Evolutionary conservation across 2,797 vertebrate species (phyloP), one percentile per base, ranked within the genome.

Genomic region (Artibeus jamaicensis): DNA sequence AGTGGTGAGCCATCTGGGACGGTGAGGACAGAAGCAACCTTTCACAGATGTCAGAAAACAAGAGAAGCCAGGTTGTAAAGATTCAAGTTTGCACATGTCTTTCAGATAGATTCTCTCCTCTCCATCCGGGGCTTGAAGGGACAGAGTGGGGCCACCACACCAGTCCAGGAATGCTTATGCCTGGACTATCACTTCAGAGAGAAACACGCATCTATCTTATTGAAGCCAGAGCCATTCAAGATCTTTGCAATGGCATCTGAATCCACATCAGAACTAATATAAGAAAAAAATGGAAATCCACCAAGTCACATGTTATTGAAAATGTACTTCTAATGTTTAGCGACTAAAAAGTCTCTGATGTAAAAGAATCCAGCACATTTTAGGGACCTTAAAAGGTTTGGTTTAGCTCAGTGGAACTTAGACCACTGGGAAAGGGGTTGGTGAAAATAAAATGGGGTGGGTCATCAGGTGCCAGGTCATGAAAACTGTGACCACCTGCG

Each of bases 241-340:
- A 46, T 82, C 34, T 85, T 74, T 32, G 15, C 22, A 37, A 9
- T 84, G 59, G 48, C n/a, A 24, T 62, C 42, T 29, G 44, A 71
- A 82, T 50, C 57, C 4, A 39, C 6, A 62, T 37, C 7, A 7
- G 62, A 15, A 70, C 9, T 29, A 39, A n/a, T 5, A 2, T 4
- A 46, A 74, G 21, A 53, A 82, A 6, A 77, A 26, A 70, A 46
- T 12, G 16, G 62, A 95, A 92, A 82, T n/a, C n/a, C 48, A 57
- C 26, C 21, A 24, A 32, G 0, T n/a, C 10, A 22, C 2, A 10
- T 3, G 5, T 8, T 50, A 32, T 18, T 62, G 37, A 59, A 84
- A 95, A 71, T 53, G 5, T 26, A 44, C 8, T 48, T 46, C 37
- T 48, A 21, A 76, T 22, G 12, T 12, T 34, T 53, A 32, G 29